These are phyloP conservation scores for Ctenopoma multispine DNA, from an alignment of 2,797 vertebrate genomes.

Conservation along the genomic window DNA sequence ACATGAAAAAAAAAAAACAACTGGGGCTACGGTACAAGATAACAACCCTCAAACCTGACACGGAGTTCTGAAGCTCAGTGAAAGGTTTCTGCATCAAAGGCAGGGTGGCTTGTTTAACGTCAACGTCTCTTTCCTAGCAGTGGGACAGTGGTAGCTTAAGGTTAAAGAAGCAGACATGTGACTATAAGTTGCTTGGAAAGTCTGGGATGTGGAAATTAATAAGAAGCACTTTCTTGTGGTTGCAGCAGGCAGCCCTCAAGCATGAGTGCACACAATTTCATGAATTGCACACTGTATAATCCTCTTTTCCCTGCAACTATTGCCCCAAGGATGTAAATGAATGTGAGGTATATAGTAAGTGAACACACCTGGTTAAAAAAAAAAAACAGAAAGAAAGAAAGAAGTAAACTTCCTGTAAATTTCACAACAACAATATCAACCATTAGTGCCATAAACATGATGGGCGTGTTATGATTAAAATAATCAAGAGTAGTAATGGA, in stretches of 20 bases:
- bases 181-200: conserved; percentile 47
- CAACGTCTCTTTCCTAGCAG: conserved; percentile 48
- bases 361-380: conserved; percentile 23
- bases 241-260: conserved; percentile 67
- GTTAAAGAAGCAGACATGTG: conserved; percentile 46
- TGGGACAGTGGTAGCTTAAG: conserved; percentile 41
- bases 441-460: conserved; percentile 28
- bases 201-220: conserved; percentile 68
- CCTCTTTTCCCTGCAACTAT: conserved; percentile 38
- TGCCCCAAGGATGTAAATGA: conserved; percentile 51
- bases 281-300: conserved; percentile 50
- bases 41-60: conserved; percentile 34
- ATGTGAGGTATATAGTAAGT: conserved; percentile 25
- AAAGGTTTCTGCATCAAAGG: conserved; percentile 51
- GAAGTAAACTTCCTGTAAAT: conserved; percentile 44
- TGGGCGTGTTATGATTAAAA: conserved; percentile 22
- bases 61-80: conserved; percentile 1
- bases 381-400: conserved; percentile 18
- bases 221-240: conserved; percentile 58
- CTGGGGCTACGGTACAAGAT: conserved; percentile 41
- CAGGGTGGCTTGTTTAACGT: conserved; percentile 40
- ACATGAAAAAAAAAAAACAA: conserved; percentile 30
- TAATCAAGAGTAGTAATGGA: conserved; percentile 33
- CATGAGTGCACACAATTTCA: conserved; percentile 54
- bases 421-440: conserved; percentile 27